Evolutionary conservation across 2,888 invertebrate genomes (phyloP).

Genomic region (Julus scandinavius): DNA sequence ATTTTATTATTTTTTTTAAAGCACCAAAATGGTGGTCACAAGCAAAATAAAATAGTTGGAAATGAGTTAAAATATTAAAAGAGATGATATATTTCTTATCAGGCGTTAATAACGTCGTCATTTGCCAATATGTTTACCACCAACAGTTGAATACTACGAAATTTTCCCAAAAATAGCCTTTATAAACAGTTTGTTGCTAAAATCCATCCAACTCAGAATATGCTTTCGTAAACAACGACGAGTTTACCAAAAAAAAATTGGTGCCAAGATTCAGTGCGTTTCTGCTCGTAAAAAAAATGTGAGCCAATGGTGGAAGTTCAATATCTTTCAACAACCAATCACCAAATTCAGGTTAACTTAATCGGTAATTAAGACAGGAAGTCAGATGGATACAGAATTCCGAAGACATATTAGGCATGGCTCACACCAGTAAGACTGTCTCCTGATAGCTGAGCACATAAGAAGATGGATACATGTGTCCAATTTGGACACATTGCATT

Average conservation of each 20-base stretch:
- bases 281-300: neutral
- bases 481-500: neutral
- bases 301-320: no score
- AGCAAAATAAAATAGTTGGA: no score
- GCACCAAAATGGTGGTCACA: no score
- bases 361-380: neutral
- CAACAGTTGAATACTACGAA: neutral
- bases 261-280: neutral
- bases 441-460: neutral
- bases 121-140: neutral
- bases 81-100: no score
- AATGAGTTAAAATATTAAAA: no score
- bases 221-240: neutral
- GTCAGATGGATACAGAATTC: neutral
- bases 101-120: no score
- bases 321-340: neutral
- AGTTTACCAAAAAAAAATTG: neutral
- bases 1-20: no score
- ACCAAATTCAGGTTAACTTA: neutral
- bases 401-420: no score
- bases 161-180: neutral
- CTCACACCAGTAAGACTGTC: no score
- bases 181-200: neutral
- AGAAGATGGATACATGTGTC: no score
- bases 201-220: neutral